Percentiles rank a stretch among this genome's conserved stretches.
phyloP scores from a whole-genome alignment of 2,113 vertebrate species.

The Peucedramus taeniatus region DNA sequence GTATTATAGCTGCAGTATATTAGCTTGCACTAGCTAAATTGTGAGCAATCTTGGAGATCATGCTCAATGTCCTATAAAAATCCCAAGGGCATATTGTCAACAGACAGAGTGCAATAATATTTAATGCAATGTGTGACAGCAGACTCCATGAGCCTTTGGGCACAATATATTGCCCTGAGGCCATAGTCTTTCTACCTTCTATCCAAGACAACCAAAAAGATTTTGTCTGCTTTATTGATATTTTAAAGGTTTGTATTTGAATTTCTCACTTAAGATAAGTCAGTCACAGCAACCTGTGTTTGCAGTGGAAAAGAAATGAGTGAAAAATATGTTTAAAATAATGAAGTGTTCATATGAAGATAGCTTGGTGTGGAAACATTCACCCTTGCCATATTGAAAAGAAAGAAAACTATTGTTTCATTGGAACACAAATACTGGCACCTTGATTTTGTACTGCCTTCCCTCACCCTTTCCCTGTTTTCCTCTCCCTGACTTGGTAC shows the following conservation, averaged over 20 bases:
- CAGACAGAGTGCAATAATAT: slow-evolving; percentile 53
- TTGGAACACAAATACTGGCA: not conserved
- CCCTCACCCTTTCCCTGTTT: not conserved
- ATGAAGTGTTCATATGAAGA: not conserved
- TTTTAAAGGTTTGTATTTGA: slow-evolving; percentile 60
- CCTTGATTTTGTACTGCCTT: not conserved
- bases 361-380: not conserved
- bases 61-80: slow-evolving; percentile 55
- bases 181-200: slow-evolving; percentile 41
- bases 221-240: slow-evolving; percentile 55
- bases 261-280: slow-evolving; percentile 48
- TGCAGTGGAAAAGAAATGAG: not conserved
- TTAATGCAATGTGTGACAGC: slow-evolving; percentile 41
- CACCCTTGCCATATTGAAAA: not conserved
- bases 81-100: slow-evolving; percentile 37
- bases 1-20: not conserved
- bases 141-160: slow-evolving; percentile 47
- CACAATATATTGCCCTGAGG: slow-evolving; percentile 52
- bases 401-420: not conserved
- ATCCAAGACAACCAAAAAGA: slow-evolving; percentile 40
- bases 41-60: slow-evolving; percentile 20
- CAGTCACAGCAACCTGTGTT: not conserved
- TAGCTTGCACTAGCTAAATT: not conserved
- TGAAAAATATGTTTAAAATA: not conserved
- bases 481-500: not conserved